Conservation (phyloP, 53 echinoderm and acorn worm species). For the Luidia sarsii region DNA sequence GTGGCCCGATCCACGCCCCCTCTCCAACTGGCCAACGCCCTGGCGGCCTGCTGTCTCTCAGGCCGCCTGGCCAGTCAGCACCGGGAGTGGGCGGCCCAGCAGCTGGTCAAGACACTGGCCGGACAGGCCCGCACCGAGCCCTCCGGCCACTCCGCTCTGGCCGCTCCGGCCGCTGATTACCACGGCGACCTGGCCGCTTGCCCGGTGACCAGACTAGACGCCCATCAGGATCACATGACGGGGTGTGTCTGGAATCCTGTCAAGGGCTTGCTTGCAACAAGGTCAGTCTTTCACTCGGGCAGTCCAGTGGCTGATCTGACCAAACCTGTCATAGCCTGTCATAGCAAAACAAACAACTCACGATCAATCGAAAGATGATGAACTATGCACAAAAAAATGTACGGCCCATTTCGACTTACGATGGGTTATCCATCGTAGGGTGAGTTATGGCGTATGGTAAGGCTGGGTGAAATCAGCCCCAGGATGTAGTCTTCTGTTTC, state of each 20-base stretch:
- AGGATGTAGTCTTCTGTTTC: too few species aligned
- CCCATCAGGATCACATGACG: constrained; percentile 83
- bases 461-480: too few species aligned
- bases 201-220: constrained; percentile 70
- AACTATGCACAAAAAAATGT: too few species aligned
- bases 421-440: too few species aligned
- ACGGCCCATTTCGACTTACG: too few species aligned
- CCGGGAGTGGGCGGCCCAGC: constrained; percentile 98
- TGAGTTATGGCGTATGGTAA: too few species aligned
- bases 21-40: constrained; percentile 92
- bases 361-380: too few species aligned
- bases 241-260: constrained; percentile 71
- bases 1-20: constrained; percentile 34
- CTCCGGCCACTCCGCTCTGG: constrained; percentile 3
- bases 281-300: constrained; percentile 56
- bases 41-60: constrained; percentile 95
- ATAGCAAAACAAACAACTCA: too few species aligned
- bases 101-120: constrained; percentile 90
- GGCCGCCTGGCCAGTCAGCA: constrained; percentile 84
- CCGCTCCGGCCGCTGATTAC: constrained; percentile 65
- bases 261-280: constrained; percentile 79
- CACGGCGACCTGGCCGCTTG: constrained; percentile 81
- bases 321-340: too few species aligned
- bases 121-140: constrained; percentile 56
- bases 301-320: too few species aligned